Evolutionary conservation across 2,113 vertebrate genomes (phyloP).

Genomic region (Merops nubicus): DNA sequence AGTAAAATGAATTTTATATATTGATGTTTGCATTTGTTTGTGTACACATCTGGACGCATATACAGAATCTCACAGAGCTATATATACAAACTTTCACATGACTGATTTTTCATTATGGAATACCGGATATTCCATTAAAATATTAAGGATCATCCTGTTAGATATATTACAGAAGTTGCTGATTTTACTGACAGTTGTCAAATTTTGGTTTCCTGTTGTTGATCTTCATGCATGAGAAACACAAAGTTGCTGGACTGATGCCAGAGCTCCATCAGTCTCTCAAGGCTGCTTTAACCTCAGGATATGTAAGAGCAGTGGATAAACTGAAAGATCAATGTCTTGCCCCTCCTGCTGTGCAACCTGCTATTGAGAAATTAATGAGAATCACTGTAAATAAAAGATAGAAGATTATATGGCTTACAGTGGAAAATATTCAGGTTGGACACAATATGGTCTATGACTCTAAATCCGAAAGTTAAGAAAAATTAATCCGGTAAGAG

Average conservation of each 20-base stretch:
- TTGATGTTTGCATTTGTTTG: neutral
- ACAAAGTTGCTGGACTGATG: slow-evolving; percentile 28
- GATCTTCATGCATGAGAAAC: slow-evolving; percentile 78
- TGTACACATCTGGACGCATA: neutral
- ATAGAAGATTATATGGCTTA: slow-evolving; percentile 83
- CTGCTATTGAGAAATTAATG: slow-evolving; percentile 85
- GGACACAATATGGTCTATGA: slow-evolving; percentile 69
- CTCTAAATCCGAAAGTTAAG: slow-evolving; percentile 70
- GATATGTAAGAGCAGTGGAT: slow-evolving; percentile 75
- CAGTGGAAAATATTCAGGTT: slow-evolving; percentile 83
- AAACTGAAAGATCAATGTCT: slow-evolving; percentile 84
- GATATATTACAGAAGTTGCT: slow-evolving; percentile 74
- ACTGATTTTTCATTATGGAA: slow-evolving; percentile 68
- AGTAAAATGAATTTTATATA: neutral
- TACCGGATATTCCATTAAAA: slow-evolving; percentile 65
- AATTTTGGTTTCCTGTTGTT: slow-evolving; percentile 76
- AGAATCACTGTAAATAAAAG: slow-evolving; percentile 85
- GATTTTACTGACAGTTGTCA: slow-evolving; percentile 74
- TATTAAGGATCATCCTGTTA: slow-evolving; percentile 73
- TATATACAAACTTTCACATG: neutral
- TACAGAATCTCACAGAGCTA: neutral
- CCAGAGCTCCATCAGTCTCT: slow-evolving; percentile 75
- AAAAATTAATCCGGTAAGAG: slow-evolving; percentile 69
- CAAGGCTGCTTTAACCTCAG: slow-evolving; percentile 68
- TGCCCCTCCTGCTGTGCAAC: slow-evolving; percentile 77